Evolutionary conservation across 2,888 invertebrate species (phyloP).

Genomic region (Calliopum simillimum): DNA sequence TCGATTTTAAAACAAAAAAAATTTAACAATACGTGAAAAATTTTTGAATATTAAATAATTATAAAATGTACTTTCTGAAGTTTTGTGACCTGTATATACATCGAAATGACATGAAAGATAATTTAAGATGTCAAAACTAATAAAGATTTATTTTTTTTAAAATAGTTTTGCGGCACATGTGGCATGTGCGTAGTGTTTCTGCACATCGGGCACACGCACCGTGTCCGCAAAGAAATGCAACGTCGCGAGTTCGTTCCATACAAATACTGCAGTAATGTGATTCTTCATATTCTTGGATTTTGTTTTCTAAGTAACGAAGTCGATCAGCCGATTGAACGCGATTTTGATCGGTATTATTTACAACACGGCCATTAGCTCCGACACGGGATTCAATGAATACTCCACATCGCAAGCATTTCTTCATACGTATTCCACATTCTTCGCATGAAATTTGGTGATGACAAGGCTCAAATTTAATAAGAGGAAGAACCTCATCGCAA

Average conservation of each 20-base stretch:
- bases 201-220: slow-evolving; percentile 86
- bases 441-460: slow-evolving; percentile 80
- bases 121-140: slow-evolving; percentile 46
- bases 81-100: not conserved
- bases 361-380: slow-evolving; percentile 69
- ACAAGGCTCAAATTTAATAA: slow-evolving; percentile 79
- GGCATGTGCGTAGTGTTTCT: slow-evolving; percentile 83
- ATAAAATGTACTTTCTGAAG: too few species aligned
- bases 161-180: slow-evolving; percentile 74
- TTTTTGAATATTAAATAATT: too few species aligned
- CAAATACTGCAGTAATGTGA: slow-evolving; percentile 88
- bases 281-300: slow-evolving; percentile 88
- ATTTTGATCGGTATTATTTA: slow-evolving; percentile 65
- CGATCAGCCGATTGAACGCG: slow-evolving; percentile 77
- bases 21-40: too few species aligned
- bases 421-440: slow-evolving; percentile 81
- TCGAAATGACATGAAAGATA: not conserved
- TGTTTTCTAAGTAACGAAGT: slow-evolving; percentile 76
- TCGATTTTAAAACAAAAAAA: too few species aligned
- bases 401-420: slow-evolving; percentile 80
- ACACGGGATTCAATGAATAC: slow-evolving; percentile 71
- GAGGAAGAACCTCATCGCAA: slow-evolving; percentile 76
- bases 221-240: slow-evolving; percentile 90
- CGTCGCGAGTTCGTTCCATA: slow-evolving; percentile 85
- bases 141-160: slow-evolving; percentile 67